Base-by-base conservation (phyloP, 2,888 invertebrate genomes). In the Achlya flavicornis region DNA sequence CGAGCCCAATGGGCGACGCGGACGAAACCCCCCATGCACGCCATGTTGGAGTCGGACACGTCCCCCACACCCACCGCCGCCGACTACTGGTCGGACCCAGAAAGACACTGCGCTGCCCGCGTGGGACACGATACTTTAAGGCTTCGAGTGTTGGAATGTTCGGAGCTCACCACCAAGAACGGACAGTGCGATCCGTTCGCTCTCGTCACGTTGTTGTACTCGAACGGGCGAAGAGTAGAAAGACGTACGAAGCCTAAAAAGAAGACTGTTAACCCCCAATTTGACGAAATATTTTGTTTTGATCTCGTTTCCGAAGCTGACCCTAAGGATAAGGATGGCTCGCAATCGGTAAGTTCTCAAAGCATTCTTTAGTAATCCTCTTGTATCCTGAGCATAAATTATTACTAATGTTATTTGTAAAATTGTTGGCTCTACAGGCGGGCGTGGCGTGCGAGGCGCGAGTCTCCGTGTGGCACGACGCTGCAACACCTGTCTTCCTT, bases 101-200 rank as follows among this genome's bases (percentile, higher is more conserved):
- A 93, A 81, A 81, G 93, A 67, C 93, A 93, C 77, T 92, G 90
- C 79, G 85, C 92, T 41, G 91, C 92, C 63, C 91, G 91, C 69
- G 88, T 86, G 59, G 90, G 91, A 4, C 91, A 91, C 74, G 94
- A 94, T 81, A 92, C 91, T 64, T 76, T 94, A 58, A 93, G 95
- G 64, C 94, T 96, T 72, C 95, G 96, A 73, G 96, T 98, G 67
- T 94, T 96, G 73, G 98, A 98, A 90, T 98, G 98, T 90, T 96
- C 96, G 72, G 98, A 98, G 89, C 94, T 98, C 86, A 97, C 98
- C 70, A 96, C 98, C 74, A 97, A 97, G 87, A 97, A 97, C 90
- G 97, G 98, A 77, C 96, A 97, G 79, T 98, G 98, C 94, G 98
- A 98, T 92, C 98, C 98, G 14, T 98, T 97, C 90, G 97, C 97